Evolutionary conservation across 2,888 invertebrate genomes (phyloP), one percentile per base, ranked within the genome.

Genomic region (Syritta pipiens): DNA sequence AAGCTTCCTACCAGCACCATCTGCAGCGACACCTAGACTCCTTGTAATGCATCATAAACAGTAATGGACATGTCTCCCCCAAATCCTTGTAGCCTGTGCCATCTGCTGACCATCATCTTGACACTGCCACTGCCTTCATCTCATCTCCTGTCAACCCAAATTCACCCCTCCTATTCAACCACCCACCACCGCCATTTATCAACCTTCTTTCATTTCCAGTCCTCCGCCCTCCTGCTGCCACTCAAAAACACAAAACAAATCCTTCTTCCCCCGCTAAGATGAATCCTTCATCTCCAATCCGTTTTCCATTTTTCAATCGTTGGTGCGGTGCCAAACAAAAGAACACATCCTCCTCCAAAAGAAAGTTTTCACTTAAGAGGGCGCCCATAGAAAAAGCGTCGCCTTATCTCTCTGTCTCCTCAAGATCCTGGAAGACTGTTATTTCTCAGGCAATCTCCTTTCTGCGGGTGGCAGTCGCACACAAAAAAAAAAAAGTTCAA

Each of bases 241-340:
- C 62, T 48, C 71, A 49, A 48, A 17, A 68, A 62, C 55, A 76
- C 69, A 76, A 53, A 65, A 77, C 44, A 65, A 67, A 72, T 71
- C 55, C 65, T 28, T n/a, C 9, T 53, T 30, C 57, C 44, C 14
- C 6, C 7, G 14, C 28, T 12, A 46, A 60, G 55, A 72, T 48
- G 72, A 72, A 77, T 77, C 72, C 72, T 77, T 77, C 77, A 60
- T 60, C 77, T 77, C 12, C 59, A 77, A 77, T 77, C 72, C 77
- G 77, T 77, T 77, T 72, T 67, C 53, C 72, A 77, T 77, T 67
- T 72, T 77, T 72, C 77, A 72, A 77, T 72, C 72, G 77, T 72
- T 72, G 65, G 48, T 72, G 53, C 67, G 53, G 59, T 60, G 65
- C 65, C 71, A 60, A 77, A 77, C 77, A 77, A 77, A 77, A 77